Base-by-base conservation (phyloP, 2,797 vertebrate species). In the Malurus leucopterus region DNA sequence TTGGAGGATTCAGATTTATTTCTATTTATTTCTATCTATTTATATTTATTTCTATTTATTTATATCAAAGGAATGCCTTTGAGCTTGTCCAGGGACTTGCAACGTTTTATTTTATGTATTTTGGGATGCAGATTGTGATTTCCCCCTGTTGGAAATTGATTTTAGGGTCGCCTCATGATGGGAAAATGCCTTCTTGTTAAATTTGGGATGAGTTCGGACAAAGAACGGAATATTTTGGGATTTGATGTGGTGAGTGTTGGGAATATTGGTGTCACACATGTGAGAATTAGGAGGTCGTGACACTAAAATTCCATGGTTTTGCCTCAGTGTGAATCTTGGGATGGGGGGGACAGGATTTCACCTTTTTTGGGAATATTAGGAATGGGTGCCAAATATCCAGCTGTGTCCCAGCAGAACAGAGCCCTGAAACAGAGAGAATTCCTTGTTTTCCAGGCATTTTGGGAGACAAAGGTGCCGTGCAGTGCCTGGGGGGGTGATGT, bases 51-150 rank as follows among this genome's bases (percentile, higher is more conserved):
- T 20, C 0, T 40, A 2, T n/a, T 43, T 29, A 24, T 64, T 76
- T 43, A 1, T 21, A 0, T 26, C 22, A 7, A 58, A 70, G 21
- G 19, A 11, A 32, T 19, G 5, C 24, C 57, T 21, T 49, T 23
- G 30, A 44, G 71, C 82, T 32, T 18, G 27, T 30, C 57, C 41
- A 4, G 26, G 32, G 12, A 3, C 2, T 59, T 8, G 14, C 47
- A 34, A 4, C 0, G 0, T 44, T 62, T 36, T 9, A 2, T 16
- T 55, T 20, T 14, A 1, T 3, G 0, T 22, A 62, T 69, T 27
- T 58, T 1, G 21, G 55, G 7, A 23, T 22, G 29, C 12, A 3
- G 22, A 15, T 20, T 29, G 89, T 8, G 1, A 4, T 16, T 84
- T 17, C 8, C 16, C 2, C 50, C 51, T 38, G 20, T 40, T 21